These are phyloP conservation scores for Acleris cristana DNA, from an alignment of 2,888 invertebrate species.

Conservation along the genomic window DNA sequence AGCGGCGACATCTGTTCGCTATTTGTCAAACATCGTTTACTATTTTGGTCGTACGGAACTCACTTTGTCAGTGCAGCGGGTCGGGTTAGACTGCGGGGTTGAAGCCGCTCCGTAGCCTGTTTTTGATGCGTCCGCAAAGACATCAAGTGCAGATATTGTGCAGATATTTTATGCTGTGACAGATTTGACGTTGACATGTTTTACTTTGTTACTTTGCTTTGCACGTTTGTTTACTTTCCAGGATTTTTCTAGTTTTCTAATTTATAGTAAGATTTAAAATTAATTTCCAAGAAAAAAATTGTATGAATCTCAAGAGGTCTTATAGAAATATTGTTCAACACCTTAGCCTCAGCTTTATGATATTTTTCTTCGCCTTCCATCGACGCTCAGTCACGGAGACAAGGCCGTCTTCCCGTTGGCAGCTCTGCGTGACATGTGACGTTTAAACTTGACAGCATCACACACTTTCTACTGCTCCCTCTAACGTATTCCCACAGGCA, in stretches of 20 bases:
- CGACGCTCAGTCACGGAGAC: slow-evolving; percentile 50
- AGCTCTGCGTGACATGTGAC: slow-evolving; percentile 65
- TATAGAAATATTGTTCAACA: slow-evolving; percentile 33
- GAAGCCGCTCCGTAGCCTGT: not conserved
- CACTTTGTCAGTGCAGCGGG: slow-evolving; percentile 61
- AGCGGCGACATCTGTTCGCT: slow-evolving; percentile 72
- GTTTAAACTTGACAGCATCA: slow-evolving; percentile 67
- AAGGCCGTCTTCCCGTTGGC: slow-evolving; percentile 65
- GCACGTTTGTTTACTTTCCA: not conserved
- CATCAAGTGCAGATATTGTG: not conserved
- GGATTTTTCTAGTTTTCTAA: not conserved
- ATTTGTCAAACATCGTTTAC: slow-evolving; percentile 80
- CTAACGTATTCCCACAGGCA: slow-evolving; percentile 36
- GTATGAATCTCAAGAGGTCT: not conserved
- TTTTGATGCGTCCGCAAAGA: slow-evolving; percentile 5
- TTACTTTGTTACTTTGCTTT: not conserved
- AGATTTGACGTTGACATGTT: slow-evolving; percentile 4
- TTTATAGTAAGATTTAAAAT: no score
- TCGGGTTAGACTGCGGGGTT: slow-evolving; percentile 32
- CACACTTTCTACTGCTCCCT: slow-evolving; percentile 38
- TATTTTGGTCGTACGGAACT: slow-evolving; percentile 65
- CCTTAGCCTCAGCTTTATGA: slow-evolving; percentile 41
- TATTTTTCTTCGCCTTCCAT: slow-evolving; percentile 36
- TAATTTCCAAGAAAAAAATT: no score
- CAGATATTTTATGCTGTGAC: slow-evolving; percentile 1